phyloP scores from a whole-genome alignment of 2,113 vertebrate genomes.

The Ceyx melanurus region DNA sequence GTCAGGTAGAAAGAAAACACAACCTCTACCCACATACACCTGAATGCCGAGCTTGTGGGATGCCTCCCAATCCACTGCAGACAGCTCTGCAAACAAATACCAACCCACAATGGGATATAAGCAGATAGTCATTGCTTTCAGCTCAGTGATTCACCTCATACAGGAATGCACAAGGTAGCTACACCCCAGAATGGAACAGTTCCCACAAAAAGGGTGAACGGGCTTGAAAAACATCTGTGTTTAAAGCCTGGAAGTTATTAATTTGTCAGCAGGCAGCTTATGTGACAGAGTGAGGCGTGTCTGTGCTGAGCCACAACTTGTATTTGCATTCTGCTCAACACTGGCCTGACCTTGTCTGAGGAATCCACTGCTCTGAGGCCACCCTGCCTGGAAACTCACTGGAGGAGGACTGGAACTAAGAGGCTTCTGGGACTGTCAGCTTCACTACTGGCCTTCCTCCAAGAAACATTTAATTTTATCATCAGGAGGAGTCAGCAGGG shows the following conservation, averaged over 20 bases:
- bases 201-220: not conserved
- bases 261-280: not conserved
- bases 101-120: not conserved
- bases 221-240: not conserved
- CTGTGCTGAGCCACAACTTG: slow-evolving; percentile 8
- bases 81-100: not conserved
- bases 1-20: not conserved
- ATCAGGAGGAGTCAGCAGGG: not conserved
- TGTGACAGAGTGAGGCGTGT: slow-evolving; percentile 34
- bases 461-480: not conserved
- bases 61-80: not conserved
- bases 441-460: not conserved
- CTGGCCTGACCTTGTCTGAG: slow-evolving; percentile 42
- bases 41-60: not conserved
- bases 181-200: not conserved
- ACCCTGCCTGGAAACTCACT: not conserved
- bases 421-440: not conserved
- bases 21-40: not conserved
- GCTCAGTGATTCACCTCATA: not conserved
- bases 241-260: slow-evolving; percentile 43
- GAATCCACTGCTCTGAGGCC: slow-evolving; percentile 8
- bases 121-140: not conserved
- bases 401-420: not conserved
- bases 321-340: slow-evolving; percentile 45
- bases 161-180: not conserved